Conservation (phyloP, 2,888 invertebrate species). For the Lasioglossum leucozonium region DNA sequence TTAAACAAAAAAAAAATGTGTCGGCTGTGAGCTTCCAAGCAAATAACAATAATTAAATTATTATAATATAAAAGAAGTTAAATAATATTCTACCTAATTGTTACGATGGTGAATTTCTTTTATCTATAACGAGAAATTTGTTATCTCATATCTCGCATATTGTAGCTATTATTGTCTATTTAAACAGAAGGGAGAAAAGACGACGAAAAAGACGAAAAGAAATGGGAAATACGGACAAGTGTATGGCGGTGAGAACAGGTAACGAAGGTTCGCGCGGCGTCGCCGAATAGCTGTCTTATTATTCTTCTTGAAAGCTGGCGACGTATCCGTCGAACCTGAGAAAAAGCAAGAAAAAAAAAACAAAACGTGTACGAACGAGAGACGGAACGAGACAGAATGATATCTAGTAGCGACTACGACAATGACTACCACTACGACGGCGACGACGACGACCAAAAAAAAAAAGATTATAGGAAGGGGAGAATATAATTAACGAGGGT, state of each 20-base stretch:
- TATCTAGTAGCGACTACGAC: not conserved
- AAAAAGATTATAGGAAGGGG: not conserved
- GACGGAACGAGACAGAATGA: constrained; percentile 7
- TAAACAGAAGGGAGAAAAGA: constrained; percentile 60
- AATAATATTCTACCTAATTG: constrained; percentile 83
- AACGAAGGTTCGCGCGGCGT: not conserved
- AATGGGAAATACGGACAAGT: not conserved
- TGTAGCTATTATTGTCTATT: constrained; percentile 81
- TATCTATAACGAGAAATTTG: constrained; percentile 80
- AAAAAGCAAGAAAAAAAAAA: not conserved
- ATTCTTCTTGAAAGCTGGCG: constrained; percentile 48
- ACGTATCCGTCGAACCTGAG: constrained; percentile 44
- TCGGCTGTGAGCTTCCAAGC: constrained; percentile 85
- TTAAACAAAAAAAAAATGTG: constrained; percentile 80
- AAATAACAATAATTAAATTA: constrained; percentile 85
- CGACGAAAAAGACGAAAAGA: constrained; percentile 2
- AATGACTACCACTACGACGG: not conserved
- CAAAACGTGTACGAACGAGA: not conserved
- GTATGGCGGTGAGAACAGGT: not conserved
- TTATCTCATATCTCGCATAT: constrained; percentile 81
- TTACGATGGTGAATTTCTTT: constrained; percentile 81
- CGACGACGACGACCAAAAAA: not conserved
- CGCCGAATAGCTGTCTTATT: not conserved
- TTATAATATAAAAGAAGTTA: constrained; percentile 82
- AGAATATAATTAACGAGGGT: constrained; percentile 37